Percentiles rank a stretch among this genome's conserved stretches.
Conservation (phyloP, 2,888 invertebrate genomes). For the Ophion costatus region DNA sequence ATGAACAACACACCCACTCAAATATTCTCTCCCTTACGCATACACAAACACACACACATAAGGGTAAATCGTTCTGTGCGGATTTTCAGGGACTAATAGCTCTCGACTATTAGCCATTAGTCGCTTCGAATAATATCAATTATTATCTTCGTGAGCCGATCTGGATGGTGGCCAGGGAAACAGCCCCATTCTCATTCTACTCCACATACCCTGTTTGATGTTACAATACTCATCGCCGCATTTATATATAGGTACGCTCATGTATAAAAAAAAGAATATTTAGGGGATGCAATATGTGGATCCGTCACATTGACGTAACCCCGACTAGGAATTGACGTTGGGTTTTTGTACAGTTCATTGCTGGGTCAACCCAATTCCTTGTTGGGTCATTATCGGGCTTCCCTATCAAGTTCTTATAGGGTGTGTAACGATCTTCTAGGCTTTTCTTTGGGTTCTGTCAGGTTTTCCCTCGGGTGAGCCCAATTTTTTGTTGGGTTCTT, state of each 20-base stretch:
- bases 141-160: slow-evolving; percentile 59
- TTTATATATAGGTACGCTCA: neutral
- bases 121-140: slow-evolving; percentile 69
- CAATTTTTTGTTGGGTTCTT: too few species aligned
- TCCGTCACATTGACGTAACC: too few species aligned
- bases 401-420: too few species aligned
- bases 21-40: neutral
- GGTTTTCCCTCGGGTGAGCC: too few species aligned
- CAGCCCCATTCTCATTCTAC: neutral
- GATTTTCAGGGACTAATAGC: slow-evolving; percentile 63
- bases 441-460: too few species aligned
- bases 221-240: neutral
- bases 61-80: neutral
- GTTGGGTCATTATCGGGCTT: too few species aligned
- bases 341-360: too few species aligned
- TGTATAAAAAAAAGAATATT: too few species aligned
- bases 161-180: slow-evolving; percentile 43
- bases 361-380: too few species aligned
- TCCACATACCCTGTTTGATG: neutral
- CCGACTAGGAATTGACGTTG: too few species aligned
- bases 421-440: too few species aligned
- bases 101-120: slow-evolving; percentile 69
- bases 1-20: neutral
- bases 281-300: too few species aligned
- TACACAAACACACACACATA: neutral